Conservation (phyloP, 2,888 invertebrate genomes). For the Eugnorisma glareosa region DNA sequence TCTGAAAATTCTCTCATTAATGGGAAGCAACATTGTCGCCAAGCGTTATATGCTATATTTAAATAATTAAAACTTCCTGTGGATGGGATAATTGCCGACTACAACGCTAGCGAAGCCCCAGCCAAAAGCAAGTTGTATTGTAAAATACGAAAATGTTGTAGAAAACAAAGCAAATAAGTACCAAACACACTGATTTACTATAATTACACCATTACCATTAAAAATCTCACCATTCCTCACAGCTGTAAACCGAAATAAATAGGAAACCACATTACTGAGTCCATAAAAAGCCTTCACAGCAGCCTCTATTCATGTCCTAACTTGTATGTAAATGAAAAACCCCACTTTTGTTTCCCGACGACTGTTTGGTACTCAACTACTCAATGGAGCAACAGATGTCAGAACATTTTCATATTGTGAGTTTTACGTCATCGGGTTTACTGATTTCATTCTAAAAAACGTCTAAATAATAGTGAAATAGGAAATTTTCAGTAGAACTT, state of each 20-base stretch:
- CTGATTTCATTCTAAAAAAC: not conserved
- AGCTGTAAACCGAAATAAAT: slow-evolving; percentile 24
- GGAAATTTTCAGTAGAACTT: not conserved
- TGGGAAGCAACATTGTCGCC: not conserved
- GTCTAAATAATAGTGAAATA: not conserved
- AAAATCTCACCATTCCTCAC: slow-evolving; percentile 5
- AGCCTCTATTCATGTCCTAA: slow-evolving; percentile 55
- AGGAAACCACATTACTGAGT: slow-evolving; percentile 25
- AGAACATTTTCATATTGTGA: slow-evolving; percentile 19
- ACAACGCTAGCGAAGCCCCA: too few relatives aligned
- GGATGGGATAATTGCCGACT: not conserved
- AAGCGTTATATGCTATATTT: not conserved
- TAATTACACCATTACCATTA: slow-evolving; percentile 9
- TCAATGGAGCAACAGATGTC: slow-evolving; percentile 64
- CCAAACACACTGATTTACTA: not conserved
- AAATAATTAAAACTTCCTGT: not conserved
- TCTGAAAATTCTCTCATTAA: not conserved
- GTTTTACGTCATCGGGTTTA: not conserved
- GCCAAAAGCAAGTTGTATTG: not conserved
- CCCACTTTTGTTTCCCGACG: slow-evolving; percentile 44
- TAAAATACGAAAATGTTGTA: not conserved
- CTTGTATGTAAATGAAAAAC: slow-evolving; percentile 64
- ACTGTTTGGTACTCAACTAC: slow-evolving; percentile 36
- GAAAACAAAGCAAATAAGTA: not conserved
- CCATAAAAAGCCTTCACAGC: slow-evolving; percentile 52